Base-by-base conservation (phyloP, 1,140 invertebrate genomes). In the Vanessa atalanta region DNA sequence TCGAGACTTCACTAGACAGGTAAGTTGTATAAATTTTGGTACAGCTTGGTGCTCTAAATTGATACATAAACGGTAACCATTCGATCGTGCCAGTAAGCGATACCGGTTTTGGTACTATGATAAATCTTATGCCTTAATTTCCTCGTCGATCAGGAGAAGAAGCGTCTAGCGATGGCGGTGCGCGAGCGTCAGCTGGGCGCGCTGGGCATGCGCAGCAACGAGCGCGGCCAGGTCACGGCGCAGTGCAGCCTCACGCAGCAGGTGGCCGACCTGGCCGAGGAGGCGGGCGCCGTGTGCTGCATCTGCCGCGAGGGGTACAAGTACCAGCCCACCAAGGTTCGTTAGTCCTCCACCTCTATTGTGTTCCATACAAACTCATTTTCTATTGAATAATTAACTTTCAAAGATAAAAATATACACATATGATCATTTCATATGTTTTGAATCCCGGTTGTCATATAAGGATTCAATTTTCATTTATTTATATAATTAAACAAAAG, bases 251-350 rank as follows among this genome's bases (percentile, higher is more conserved):
- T 98, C 73, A 93, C 99, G 77, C 97, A 98, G 86, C 97, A 99
- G 93, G 97, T 99, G 88, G 97, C 98, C 85, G 98, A 99, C 85
- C 93, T 99, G 47, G 98, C 97, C 8, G 98, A 99, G 89, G 98
- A 99, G 92, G 96, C 97, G 1, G 98, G 98, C 26, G 93, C 99
- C n/a, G 97, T 98, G 0, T 99, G 99, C 93, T 99, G 98, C 79
- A 99, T 99, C 83, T 99, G 99, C 89, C 95, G 98, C 47, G 99
- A 99, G 93, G 98, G 98, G 3, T 99, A 99, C 90, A 97, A 98
- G 87, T 99, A 98, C 89, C 97, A 98, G 88, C 97, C 97, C 9
- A 96, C 95, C 8, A 98, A 98, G 94, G 95, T 94, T 53, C 55
- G 13, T n/a, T 6, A 31, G 6, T 6, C 26, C 26, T 31, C 26